Evolutionary conservation across 1,140 invertebrate genomes (phyloP), one percentile per base, ranked within the genome.

Genomic region (Planococcus citri): DNA sequence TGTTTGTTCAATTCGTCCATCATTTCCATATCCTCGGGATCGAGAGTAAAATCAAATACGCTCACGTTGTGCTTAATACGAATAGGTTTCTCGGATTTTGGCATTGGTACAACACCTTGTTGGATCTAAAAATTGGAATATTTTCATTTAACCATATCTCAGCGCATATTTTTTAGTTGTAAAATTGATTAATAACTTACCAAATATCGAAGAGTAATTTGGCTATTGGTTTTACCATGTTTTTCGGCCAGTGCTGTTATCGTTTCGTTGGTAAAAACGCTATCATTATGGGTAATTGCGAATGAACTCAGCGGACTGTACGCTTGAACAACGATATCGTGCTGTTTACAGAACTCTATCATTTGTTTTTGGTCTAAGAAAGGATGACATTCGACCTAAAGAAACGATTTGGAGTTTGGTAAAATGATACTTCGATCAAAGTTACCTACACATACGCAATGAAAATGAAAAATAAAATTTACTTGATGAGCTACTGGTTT

Each of bases 361-460:
- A 97, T 76, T 71, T 87, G 84, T 1, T 82, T 80, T 76, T 97
- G 92, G 72, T 86, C 88, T 41, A 95, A 80, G 75, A 93, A 94
- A 0, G 88, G 88, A 77, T 96, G 91, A 71, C 87, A 88, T 78
- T 97, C 94, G 58, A 93, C 84, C 83, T 89, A n/a, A 67, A 14
- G 25, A 10, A 17, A 17, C 10, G 12, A 33, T 33, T 33, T 33
- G n/a, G n/a, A n/a, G 12, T 12, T 33, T 12, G 29, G 3, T 33
- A 12, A 33, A 33, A 33, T 33, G 3, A 33, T 33, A n/a, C n/a
- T n/a, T n/a, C n/a, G n/a, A n/a, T n/a, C n/a, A n/a, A n/a, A n/a
- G n/a, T n/a, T n/a, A n/a, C n/a, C n/a, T n/a, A n/a, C n/a, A n/a
- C n/a, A n/a, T n/a, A n/a, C 29, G 3, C 29, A 33, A 33, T 12